A percentile compares a stretch with the other conserved stretches of the same genome.
Evolutionary conservation across 2,113 vertebrate species (phyloP).

Genomic region (Gallinago media): DNA sequence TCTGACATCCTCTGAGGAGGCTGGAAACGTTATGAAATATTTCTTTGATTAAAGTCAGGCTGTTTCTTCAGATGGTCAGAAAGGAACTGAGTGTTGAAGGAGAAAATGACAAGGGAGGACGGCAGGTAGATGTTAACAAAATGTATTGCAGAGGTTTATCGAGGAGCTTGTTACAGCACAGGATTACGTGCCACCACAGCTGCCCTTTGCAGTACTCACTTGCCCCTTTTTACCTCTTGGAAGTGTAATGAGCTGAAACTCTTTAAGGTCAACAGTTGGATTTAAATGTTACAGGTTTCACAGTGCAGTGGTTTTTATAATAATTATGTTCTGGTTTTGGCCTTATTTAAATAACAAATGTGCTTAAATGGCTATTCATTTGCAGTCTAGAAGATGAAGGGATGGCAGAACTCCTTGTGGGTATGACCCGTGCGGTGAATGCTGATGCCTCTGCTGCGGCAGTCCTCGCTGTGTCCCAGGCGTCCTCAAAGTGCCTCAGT

Average conservation of each 20-base stretch:
- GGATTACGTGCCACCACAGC: not conserved
- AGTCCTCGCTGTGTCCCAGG: not conserved
- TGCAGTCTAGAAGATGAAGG: not conserved
- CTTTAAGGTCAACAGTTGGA: not conserved
- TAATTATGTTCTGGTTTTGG: not conserved
- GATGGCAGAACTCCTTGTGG: not conserved
- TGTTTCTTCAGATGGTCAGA: not conserved
- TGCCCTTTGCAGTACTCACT: not conserved
- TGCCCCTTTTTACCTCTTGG: not conserved
- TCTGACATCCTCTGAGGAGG: not conserved
- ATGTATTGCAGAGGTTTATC: not conserved
- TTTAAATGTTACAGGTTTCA: conserved; percentile 4
- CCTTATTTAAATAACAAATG: conserved; percentile 10
- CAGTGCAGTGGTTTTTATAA: not conserved
- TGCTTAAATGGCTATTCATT: not conserved
- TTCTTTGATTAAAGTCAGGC: not conserved
- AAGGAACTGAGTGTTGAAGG: not conserved
- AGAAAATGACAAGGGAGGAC: not conserved
- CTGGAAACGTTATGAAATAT: not conserved
- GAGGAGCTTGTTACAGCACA: not conserved
- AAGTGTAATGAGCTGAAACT: not conserved
- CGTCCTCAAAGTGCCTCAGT: not conserved
- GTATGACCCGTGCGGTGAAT: not conserved
- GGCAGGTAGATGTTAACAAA: not conserved
- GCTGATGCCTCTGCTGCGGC: not conserved